Conservation (phyloP, 2,797 vertebrate species). For the Rhynchotus rufescens region DNA sequence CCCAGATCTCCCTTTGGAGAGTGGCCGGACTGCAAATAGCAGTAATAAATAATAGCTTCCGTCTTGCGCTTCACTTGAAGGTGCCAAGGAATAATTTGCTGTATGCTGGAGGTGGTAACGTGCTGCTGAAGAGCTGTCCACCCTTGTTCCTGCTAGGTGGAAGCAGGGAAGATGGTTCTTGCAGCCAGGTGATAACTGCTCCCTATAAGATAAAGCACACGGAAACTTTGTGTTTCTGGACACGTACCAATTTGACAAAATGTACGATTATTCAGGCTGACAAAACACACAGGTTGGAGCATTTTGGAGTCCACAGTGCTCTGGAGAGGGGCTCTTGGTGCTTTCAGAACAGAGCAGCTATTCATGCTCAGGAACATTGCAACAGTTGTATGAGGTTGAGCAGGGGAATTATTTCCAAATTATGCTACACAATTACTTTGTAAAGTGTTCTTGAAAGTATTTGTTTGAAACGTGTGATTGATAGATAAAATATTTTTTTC, state of each 20-base stretch:
- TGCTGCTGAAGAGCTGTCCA: background rate
- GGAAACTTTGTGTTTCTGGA: background rate
- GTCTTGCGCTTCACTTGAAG: background rate
- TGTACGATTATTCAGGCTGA: background rate
- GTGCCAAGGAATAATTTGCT: background rate
- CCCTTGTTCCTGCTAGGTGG: background rate
- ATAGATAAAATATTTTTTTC: background rate
- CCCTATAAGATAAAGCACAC: background rate
- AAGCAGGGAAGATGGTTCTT: background rate
- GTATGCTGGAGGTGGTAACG: accelerated
- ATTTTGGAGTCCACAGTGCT: background rate
- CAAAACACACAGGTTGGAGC: background rate
- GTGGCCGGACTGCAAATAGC: background rate
- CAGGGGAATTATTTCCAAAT: constrained; percentile 38
- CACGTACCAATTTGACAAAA: background rate
- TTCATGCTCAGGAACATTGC: constrained; percentile 24
- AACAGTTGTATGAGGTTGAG: constrained; percentile 18
- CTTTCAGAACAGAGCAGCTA: constrained; percentile 38
- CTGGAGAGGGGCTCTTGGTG: background rate
- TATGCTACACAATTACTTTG: constrained; percentile 1
- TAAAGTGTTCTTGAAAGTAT: background rate
- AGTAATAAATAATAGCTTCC: background rate
- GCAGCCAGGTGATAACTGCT: background rate
- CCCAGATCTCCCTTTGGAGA: background rate
- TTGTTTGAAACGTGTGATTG: constrained; percentile 12